Evolutionary conservation across 30 jellyfish, hydroid and myxozoan genomes (phyloP).

Genomic region (Hydra vulgaris): DNA sequence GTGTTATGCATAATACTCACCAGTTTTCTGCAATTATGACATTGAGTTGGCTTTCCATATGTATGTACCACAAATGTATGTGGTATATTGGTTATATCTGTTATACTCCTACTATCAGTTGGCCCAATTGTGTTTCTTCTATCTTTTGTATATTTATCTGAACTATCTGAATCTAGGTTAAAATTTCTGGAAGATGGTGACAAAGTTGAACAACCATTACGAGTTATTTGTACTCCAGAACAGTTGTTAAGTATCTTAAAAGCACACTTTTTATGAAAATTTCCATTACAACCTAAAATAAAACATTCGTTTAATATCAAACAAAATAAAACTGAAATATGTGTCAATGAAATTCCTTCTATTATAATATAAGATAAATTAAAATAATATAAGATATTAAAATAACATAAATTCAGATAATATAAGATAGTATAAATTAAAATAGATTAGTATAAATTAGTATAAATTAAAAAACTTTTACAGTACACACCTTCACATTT

Average conservation of each 20-base stretch:
- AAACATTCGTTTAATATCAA: too few relatives aligned
- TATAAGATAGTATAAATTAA: too few relatives aligned
- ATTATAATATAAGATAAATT: too few relatives aligned
- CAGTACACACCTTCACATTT: conserved; percentile 74
- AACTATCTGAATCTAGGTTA: conserved; percentile 16
- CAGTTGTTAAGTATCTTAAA: conserved; percentile 83
- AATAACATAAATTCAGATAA: too few relatives aligned
- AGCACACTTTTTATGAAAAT: conserved; percentile 84
- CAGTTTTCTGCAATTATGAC: conserved; percentile 73
- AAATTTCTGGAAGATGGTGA: conserved; percentile 36
- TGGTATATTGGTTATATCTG: conserved; percentile 64
- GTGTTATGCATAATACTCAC: conserved; percentile 13
- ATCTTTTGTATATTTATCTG: conserved; percentile 19
- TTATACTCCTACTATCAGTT: conserved; percentile 50
- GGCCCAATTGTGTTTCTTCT: conserved; percentile 89
- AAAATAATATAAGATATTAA: too few relatives aligned
- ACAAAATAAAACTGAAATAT: too few relatives aligned
- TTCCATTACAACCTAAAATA: conserved; percentile 82
- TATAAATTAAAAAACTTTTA: background rate
- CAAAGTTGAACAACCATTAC: conserved; percentile 34
- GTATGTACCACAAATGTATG: conserved; percentile 88
- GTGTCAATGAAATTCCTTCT: too few relatives aligned
- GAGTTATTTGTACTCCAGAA: conserved; percentile 36
- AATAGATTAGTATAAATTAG: background rate
- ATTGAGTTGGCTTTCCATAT: conserved; percentile 65